Evolutionary conservation across 2,797 vertebrate genomes (phyloP), one percentile per base, ranked within the genome.

Genomic region (Gymnothorax reevesii): DNA sequence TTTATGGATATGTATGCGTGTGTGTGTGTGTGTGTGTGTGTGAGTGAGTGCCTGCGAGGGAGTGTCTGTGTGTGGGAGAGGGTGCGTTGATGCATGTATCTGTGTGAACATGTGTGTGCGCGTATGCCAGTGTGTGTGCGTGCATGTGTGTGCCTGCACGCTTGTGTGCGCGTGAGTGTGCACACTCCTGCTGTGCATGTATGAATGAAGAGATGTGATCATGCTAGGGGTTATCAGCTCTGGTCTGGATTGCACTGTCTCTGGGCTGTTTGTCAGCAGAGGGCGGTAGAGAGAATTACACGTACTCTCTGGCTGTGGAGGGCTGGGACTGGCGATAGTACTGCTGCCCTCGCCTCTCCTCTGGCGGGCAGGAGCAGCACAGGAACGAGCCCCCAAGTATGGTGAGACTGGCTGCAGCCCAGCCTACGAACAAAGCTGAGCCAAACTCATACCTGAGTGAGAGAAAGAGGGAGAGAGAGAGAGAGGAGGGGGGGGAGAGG

Each of bases 401-500:
- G 22, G 96, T 97, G 94, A 99, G 95, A 90, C 98, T 96, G 85
- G 97, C 95, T 0, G 98, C 96, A 0, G 97, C 97, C 98, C 98
- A 99, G 66, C 98, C 98, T 1, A 99, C 93, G 0, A 99, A 99
- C 87, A 99, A 94, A 62, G 98, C 97, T 0, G 98, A 98, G 89
- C 98, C 98, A 6, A 99, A 98, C 87, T 99, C 98, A 0, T 97
- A 99, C 96, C 98, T 99, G 93, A 0, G 88, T 87, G 60, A 92
- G 33, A 89, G 75, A 7, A 49, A 25, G 89, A 20, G 62, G 7
- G 62, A 8, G 22, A 66, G 62, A 66, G 62, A 66, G 1, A 66
- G 62, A n/a, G 5, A 12, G 62, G 4, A 3, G 0, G 62, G 22
- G 62, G 0, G 20, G 3, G 20, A 7, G 62, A 66, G 62, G 20